phyloP scores from a whole-genome alignment of 2,113 vertebrate species.

The Oncorhynchus mykiss region DNA sequence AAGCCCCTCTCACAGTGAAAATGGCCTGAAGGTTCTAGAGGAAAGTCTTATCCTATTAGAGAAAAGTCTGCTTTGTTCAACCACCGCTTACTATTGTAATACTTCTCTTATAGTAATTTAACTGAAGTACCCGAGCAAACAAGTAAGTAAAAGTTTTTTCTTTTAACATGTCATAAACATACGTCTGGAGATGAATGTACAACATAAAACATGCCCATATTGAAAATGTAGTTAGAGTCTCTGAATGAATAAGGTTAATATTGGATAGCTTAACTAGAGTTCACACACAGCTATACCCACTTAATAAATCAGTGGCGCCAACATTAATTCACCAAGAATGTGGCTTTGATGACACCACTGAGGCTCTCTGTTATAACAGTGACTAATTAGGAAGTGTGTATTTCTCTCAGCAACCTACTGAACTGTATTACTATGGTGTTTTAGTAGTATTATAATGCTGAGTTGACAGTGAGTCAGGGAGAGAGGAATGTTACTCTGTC shows the following conservation, averaged over 20 bases:
- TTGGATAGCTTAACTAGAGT: background rate
- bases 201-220: too few relatives aligned
- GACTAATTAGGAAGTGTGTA: slow-evolving; percentile 47
- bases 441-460: slow-evolving; percentile 38
- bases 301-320: too few relatives aligned
- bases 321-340: slow-evolving; percentile 32
- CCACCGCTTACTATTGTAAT: background rate
- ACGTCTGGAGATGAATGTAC: too few relatives aligned
- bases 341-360: slow-evolving; percentile 25
- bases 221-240: too few relatives aligned
- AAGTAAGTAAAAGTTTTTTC: background rate
- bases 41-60: too few relatives aligned
- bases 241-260: background rate
- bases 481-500: slow-evolving; percentile 22
- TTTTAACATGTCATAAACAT: too few relatives aligned
- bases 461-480: slow-evolving; percentile 63
- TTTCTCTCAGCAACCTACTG: slow-evolving; percentile 31
- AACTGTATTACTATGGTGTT: slow-evolving; percentile 10
- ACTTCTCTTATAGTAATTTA: background rate
- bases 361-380: slow-evolving; percentile 21
- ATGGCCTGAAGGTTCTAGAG: background rate
- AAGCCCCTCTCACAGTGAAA: background rate
- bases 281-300: background rate
- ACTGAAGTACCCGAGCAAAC: too few relatives aligned
- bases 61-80: background rate